Evolutionary conservation across 2,888 invertebrate species (phyloP), one percentile per base, ranked within the genome.

Genomic region (Balanococcus diminutus): DNA sequence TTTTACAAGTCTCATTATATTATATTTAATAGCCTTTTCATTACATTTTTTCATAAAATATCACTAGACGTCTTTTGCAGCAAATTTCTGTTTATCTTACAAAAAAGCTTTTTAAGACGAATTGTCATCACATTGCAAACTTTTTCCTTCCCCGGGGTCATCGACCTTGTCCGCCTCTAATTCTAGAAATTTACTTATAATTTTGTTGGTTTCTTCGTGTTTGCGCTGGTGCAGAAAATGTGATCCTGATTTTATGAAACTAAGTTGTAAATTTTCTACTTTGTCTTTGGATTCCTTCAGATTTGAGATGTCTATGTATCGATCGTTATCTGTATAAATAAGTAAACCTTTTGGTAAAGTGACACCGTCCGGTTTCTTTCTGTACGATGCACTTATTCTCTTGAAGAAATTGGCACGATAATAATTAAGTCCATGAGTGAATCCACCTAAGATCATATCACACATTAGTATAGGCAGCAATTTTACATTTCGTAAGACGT

Each of bases 151-250:
- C 8, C 51, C 81, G 0, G 61, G 36, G 14, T 61, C 39, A 39
- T 81, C 81, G 2, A n/a, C n/a, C n/a, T n/a, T n/a, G n/a, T n/a
- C n/a, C n/a, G n/a, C n/a, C n/a, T 75, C 87, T 11, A 86, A 86
- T 82, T 88, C 87, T 14, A 90, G 87, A 88, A 92, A 93, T 14
- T 91, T 90, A 88, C 90, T 90, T n/a, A 93, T 91, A 11, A 91
- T 86, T 86, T 90, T 90, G 88, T 93, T 93, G 1, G 92, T 91
- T 89, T 90, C 90, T 5, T 89, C 90, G 0, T 92, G 92, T 22
- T 91, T 91, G 88, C 92, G 92, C 89, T 92, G 92, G 87, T 92
- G 92, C 46, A 92, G 89, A 87, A 92, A 92, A 89, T 93, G 93
- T 14, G 90, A 90, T 16, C 90, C 91, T 19, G 90, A 89, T 31